These are phyloP conservation scores for Saguinus imperator DNA, from an alignment of 2,113 vertebrate genomes.

Conservation along the genomic window DNA sequence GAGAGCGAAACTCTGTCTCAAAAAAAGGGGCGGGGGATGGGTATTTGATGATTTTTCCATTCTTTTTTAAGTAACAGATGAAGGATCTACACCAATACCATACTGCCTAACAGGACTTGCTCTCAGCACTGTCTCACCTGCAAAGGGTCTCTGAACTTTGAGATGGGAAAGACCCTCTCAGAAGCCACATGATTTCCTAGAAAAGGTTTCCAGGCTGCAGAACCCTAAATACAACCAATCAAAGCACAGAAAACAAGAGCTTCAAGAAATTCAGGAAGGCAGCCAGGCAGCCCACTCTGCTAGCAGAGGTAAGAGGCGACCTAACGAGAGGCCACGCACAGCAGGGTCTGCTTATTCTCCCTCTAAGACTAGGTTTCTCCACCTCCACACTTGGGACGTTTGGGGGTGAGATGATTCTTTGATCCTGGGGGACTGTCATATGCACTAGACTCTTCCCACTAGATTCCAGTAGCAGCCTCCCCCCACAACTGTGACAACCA, in stretches of 20 bases:
- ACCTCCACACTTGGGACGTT: not conserved
- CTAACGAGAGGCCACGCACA: fast-evolving
- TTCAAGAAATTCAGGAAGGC: not conserved
- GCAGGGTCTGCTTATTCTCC: not conserved
- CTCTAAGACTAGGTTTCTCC: not conserved
- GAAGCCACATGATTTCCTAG: not conserved
- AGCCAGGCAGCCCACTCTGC: not conserved
- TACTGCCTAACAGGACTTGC: not conserved
- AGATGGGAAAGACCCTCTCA: not conserved
- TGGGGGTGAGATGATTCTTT: not conserved
- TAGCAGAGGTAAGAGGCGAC: not conserved
- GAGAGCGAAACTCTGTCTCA: too few relatives aligned
- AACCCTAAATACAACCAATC: not conserved
- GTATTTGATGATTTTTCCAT: not conserved
- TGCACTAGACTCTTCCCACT: not conserved
- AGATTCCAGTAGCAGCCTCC: not conserved
- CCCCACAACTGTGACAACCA: not conserved
- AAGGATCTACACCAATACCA: not conserved
- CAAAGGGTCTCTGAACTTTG: not conserved
- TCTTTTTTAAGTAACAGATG: not conserved
- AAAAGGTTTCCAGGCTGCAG: not conserved
- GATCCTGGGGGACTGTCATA: not conserved
- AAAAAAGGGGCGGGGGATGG: not conserved
- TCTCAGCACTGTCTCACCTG: not conserved
- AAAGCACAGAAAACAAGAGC: not conserved